Conservation (phyloP, 2,888 invertebrate genomes). For the Apodemia duryi region DNA sequence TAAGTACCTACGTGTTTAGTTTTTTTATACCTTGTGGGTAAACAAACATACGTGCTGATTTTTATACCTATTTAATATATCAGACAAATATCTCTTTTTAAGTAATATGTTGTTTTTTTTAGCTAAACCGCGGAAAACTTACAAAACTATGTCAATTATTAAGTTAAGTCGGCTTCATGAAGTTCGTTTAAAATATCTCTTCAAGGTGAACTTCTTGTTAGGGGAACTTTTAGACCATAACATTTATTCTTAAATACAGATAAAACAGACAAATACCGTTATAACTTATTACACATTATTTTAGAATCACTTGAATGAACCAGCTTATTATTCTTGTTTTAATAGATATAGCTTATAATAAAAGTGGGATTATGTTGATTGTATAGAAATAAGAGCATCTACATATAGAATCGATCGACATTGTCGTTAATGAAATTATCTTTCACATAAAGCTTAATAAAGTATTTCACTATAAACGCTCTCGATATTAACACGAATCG, state of each 20-base stretch:
- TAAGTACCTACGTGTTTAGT: neutral
- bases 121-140: neutral
- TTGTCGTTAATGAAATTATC: conserved; percentile 30
- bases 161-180: neutral
- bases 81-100: neutral
- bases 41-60: neutral
- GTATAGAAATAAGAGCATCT: conserved; percentile 2
- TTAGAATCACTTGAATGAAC: neutral
- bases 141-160: neutral
- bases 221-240: neutral
- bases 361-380: neutral
- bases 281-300: neutral
- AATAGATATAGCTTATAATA: neutral
- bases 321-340: neutral
- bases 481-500: conserved; percentile 52
- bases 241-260: neutral
- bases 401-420: neutral
- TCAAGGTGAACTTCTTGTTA: neutral
- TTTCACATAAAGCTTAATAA: conserved; percentile 47
- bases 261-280: conserved; percentile 2
- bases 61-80: neutral
- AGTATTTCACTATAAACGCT: conserved; percentile 44
- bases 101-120: neutral
- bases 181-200: neutral
- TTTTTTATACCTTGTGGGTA: conserved; percentile 1